Percentiles rank a stretch among this genome's conserved stretches.
These are phyloP conservation scores for Ochropleura leucogaster DNA, from an alignment of 2,888 invertebrate species.

Conservation along the genomic window DNA sequence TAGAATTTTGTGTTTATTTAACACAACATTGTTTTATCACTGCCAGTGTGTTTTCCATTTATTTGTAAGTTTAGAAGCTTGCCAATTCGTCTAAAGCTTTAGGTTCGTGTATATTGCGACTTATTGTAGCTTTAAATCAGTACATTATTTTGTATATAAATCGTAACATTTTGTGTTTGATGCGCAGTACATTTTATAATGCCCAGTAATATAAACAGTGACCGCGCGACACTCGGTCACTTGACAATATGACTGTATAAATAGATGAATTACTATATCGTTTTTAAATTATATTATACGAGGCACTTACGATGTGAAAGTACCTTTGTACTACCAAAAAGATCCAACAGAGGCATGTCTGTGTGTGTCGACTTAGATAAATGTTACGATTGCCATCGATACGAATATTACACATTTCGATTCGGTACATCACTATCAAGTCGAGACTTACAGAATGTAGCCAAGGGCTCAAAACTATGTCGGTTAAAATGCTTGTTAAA, in stretches of 20 bases:
- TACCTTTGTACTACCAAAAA: slow-evolving; percentile 78
- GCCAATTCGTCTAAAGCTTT: slow-evolving; percentile 59
- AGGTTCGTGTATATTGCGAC: slow-evolving; percentile 36
- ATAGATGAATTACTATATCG: slow-evolving; percentile 85
- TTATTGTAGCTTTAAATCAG: slow-evolving; percentile 27
- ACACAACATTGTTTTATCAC: slow-evolving; percentile 63
- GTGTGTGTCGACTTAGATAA: slow-evolving; percentile 47
- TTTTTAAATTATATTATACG: slow-evolving; percentile 83
- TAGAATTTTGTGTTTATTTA: slow-evolving; percentile 43
- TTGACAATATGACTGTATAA: slow-evolving; percentile 82
- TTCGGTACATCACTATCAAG: slow-evolving; percentile 33
- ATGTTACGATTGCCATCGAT: slow-evolving; percentile 32
- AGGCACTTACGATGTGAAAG: slow-evolving; percentile 83
- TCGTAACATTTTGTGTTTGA: slow-evolving; percentile 70
- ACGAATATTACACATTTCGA: slow-evolving; percentile 36
- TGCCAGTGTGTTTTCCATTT: slow-evolving; percentile 71
- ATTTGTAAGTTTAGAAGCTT: slow-evolving; percentile 60
- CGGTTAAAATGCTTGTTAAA: slow-evolving; percentile 85
- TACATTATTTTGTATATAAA: slow-evolving; percentile 40
- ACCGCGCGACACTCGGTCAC: slow-evolving; percentile 67
- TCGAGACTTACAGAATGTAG: slow-evolving; percentile 54
- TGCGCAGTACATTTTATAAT: slow-evolving; percentile 66
- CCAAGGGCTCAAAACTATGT: slow-evolving; percentile 72
- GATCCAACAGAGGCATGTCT: slow-evolving; percentile 70
- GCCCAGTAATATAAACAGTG: slow-evolving; percentile 69